Conservation (phyloP, 2,113 vertebrate species). For the Todiramphus chloris region DNA sequence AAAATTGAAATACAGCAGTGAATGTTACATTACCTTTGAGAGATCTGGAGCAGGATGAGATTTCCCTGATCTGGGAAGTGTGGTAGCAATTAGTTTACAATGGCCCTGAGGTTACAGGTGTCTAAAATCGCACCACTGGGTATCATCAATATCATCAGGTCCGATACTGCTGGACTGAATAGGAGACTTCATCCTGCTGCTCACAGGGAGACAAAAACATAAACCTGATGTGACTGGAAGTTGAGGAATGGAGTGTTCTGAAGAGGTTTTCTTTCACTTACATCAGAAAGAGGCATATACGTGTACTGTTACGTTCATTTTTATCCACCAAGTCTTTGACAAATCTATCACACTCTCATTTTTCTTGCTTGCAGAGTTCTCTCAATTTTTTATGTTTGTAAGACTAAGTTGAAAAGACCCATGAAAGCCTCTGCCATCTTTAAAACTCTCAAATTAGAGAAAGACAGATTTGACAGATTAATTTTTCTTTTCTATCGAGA, state of each 20-base stretch:
- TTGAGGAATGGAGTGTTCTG: not conserved
- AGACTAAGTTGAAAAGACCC: not conserved
- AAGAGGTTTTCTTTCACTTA: not conserved
- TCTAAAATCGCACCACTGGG: not conserved
- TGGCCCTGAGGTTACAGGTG: not conserved
- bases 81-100: not conserved
- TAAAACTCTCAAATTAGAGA: not conserved
- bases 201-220: not conserved
- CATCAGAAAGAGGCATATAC: not conserved
- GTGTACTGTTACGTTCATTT: not conserved
- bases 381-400: not conserved
- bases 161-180: not conserved
- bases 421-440: not conserved
- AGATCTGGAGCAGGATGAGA: not conserved
- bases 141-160: not conserved
- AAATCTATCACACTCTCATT: not conserved
- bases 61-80: not conserved
- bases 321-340: not conserved
- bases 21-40: not conserved
- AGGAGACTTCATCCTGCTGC: not conserved
- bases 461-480: not conserved
- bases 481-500: conserved; percentile 1
- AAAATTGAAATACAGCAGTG: not conserved
- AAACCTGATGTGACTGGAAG: not conserved
- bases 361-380: conserved; percentile 2